These are phyloP conservation scores for Dinocampus coccinellae DNA, from an alignment of 2,888 invertebrate genomes.

Conservation along the genomic window DNA sequence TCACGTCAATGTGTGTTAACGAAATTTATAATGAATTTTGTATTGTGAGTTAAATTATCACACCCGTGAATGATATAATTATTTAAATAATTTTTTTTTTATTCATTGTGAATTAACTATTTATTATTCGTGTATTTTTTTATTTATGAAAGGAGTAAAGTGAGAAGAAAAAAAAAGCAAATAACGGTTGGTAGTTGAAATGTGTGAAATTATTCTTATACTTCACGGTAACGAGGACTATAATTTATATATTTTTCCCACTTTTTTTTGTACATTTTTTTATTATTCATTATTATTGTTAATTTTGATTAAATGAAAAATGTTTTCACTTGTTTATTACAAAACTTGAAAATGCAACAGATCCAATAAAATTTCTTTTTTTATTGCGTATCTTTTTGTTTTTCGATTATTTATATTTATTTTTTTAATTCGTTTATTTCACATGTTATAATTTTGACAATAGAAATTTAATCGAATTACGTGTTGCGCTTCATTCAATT, in stretches of 20 bases:
- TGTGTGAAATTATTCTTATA: too few species aligned
- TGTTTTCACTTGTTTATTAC: not conserved
- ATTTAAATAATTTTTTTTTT: too few species aligned
- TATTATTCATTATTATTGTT: not conserved
- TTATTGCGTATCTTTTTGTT: not conserved
- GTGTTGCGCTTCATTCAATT: slow-evolving; percentile 6
- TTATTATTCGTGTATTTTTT: too few species aligned
- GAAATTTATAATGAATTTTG: not conserved
- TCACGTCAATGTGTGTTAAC: not conserved
- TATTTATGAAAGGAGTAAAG: too few species aligned
- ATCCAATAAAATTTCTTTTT: not conserved
- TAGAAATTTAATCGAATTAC: not conserved
- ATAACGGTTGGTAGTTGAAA: too few species aligned
- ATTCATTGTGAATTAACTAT: too few species aligned
- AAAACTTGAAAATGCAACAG: not conserved
- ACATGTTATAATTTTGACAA: not conserved
- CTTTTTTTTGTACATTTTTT: not conserved
- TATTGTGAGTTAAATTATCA: too few species aligned
- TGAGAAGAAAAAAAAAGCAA: too few species aligned
- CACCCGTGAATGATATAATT: too few species aligned
- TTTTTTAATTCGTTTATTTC: not conserved
- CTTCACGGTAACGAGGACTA: too few species aligned
- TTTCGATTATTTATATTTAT: not conserved
- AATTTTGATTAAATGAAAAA: too few species aligned
- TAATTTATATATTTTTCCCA: too few species aligned